Evolutionary conservation across 2,113 vertebrate species (phyloP).

Genomic region (Myotis brandtii): DNA sequence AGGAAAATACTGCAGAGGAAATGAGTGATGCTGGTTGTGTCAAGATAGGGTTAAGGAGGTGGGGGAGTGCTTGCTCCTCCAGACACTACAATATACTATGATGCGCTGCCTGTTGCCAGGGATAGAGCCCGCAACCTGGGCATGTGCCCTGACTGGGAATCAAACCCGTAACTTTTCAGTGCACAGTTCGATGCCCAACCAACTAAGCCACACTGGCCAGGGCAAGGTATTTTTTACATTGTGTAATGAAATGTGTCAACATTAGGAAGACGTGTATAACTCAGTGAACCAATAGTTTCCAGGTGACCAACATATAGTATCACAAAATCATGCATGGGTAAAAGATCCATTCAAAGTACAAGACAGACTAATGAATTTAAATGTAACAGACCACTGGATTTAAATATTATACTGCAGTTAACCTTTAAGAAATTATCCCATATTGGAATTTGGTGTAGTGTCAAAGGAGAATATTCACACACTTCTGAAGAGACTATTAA

Average conservation of each 20-base stretch:
- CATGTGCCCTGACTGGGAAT: not conserved
- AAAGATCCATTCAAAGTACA: not conserved
- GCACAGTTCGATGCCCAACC: not conserved
- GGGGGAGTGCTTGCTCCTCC: not conserved
- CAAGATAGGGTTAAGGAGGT: not conserved
- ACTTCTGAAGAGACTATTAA: constrained; percentile 9
- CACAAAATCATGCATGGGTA: constrained; percentile 7
- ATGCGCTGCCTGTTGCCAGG: not conserved
- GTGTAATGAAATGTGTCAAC: constrained; percentile 46
- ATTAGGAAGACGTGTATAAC: not conserved
- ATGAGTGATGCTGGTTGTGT: not conserved
- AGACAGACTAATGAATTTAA: constrained; percentile 25
- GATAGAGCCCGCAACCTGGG: not conserved
- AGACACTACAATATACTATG: not conserved
- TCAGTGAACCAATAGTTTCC: constrained; percentile 35
- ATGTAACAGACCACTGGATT: constrained; percentile 10
- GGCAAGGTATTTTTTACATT: not conserved
- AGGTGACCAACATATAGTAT: constrained; percentile 3
- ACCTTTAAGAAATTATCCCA: constrained; percentile 46
- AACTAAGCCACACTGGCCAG: not conserved
- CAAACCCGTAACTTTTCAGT: not conserved
- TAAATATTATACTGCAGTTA: constrained; percentile 30
- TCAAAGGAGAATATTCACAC: not conserved
- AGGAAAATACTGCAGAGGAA: constrained; percentile 47
- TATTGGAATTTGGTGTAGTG: not conserved